A percentile compares a stretch with the other conserved stretches of the same genome.
Evolutionary conservation across 2,888 invertebrate species (phyloP).

Genomic region (Rotaria sp.): DNA sequence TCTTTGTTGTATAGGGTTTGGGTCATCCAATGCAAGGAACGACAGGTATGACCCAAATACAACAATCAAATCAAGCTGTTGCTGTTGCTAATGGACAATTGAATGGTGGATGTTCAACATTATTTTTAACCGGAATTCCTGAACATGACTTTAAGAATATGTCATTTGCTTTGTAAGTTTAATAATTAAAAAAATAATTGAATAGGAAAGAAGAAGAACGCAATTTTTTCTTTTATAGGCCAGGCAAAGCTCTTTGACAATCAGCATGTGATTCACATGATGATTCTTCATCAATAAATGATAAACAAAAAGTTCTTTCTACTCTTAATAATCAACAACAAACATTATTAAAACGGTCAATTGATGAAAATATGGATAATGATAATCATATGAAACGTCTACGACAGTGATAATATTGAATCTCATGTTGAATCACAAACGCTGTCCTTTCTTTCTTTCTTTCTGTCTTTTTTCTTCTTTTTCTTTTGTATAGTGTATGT

Average conservation of each 20-base stretch:
- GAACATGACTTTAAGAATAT: constrained; percentile 13
- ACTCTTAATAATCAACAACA: constrained; percentile 1
- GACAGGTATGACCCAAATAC: not conserved
- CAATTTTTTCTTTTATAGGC: not conserved
- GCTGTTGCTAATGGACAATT: not conserved
- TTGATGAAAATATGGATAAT: not conserved
- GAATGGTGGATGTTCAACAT: constrained; percentile 8
- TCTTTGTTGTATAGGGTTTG: not conserved
- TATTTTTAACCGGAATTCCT: constrained; percentile 10
- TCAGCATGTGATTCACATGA: constrained; percentile 25
- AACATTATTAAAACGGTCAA: not conserved
- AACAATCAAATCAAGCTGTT: not conserved
- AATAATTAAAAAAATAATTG: not conserved
- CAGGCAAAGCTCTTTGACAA: constrained; percentile 27
- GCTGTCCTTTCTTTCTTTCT: not conserved
- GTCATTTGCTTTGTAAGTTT: constrained; percentile 21
- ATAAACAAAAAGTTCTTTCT: constrained; percentile 9
- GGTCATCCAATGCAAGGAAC: not conserved
- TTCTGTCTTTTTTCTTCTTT: not conserved
- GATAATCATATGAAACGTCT: not conserved
- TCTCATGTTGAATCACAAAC: constrained; percentile 12
- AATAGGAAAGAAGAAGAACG: not conserved
- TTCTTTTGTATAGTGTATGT: not conserved
- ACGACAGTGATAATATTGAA: not conserved
- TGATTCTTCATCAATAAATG: not conserved